Evolutionary conservation across 2,113 vertebrate species (phyloP).

Genomic region (Pelusios castaneus): DNA sequence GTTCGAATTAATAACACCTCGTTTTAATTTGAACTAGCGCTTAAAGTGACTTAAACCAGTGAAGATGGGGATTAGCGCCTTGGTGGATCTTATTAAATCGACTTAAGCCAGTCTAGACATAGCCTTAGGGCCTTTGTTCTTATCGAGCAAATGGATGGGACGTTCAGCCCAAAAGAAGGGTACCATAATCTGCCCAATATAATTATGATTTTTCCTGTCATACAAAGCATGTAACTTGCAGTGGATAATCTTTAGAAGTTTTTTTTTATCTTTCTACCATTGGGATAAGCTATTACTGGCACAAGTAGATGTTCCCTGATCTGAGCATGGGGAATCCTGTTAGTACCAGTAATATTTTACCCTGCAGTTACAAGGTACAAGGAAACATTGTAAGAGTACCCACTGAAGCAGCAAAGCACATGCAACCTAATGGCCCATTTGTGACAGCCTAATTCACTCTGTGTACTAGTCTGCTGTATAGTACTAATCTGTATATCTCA

Average conservation of each 20-base stretch:
- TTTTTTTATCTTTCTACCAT: not conserved
- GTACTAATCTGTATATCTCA: too few relatives aligned
- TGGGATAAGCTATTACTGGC: not conserved
- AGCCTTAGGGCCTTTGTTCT: too few relatives aligned
- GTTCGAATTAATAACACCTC: too few relatives aligned
- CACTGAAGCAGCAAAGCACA: constrained; percentile 33
- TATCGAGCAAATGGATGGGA: too few relatives aligned
- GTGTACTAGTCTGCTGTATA: constrained; percentile 53
- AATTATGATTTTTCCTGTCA: not conserved
- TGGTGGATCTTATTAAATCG: too few relatives aligned
- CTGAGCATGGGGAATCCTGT: not conserved
- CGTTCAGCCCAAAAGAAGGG: too few relatives aligned
- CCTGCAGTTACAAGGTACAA: constrained; percentile 45
- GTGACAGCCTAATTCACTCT: constrained; percentile 39
- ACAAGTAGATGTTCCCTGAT: not conserved
- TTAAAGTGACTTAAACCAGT: too few relatives aligned
- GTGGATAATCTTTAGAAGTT: not conserved
- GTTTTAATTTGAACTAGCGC: too few relatives aligned
- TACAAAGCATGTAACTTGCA: not conserved
- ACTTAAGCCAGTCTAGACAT: too few relatives aligned
- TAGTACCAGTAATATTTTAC: constrained; percentile 29
- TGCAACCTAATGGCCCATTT: constrained; percentile 15
- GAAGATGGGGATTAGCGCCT: too few relatives aligned
- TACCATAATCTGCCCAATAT: not conserved
- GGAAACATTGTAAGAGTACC: constrained; percentile 27